These are phyloP conservation scores for Gymnocheta viridis DNA, from an alignment of 2,888 invertebrate species.

Conservation along the genomic window DNA sequence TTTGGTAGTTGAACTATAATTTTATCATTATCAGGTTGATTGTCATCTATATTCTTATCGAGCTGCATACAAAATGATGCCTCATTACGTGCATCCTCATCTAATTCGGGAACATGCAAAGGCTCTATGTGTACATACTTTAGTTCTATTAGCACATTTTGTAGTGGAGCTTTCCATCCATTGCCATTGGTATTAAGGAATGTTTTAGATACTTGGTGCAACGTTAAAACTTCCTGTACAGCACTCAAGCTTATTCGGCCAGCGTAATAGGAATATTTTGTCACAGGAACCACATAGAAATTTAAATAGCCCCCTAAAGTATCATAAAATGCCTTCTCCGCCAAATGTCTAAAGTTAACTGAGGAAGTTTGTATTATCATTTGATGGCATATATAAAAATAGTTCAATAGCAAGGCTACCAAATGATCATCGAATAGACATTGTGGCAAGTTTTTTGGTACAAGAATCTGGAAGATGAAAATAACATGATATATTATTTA, in stretches of 20 bases:
- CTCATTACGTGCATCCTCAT: constrained; percentile 35
- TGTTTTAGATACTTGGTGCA: constrained; percentile 76
- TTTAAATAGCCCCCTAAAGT: constrained; percentile 80
- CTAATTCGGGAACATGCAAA: constrained; percentile 63
- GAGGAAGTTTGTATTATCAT: constrained; percentile 74
- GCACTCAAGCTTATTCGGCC: constrained; percentile 76
- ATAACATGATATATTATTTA: background rate
- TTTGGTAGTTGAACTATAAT: constrained; percentile 79
- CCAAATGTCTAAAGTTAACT: constrained; percentile 69
- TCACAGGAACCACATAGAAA: constrained; percentile 77
- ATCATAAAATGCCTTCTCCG: constrained; percentile 79
- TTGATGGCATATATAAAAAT: constrained; percentile 78
- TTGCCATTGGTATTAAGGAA: constrained; percentile 81
- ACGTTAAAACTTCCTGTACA: constrained; percentile 73
- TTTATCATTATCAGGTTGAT: constrained; percentile 73
- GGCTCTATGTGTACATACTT: constrained; percentile 73
- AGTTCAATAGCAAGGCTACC: constrained; percentile 77
- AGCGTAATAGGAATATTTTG: constrained; percentile 80
- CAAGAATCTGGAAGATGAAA: constrained; percentile 72
- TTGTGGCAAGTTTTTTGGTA: constrained; percentile 77
- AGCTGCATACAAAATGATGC: constrained; percentile 76
- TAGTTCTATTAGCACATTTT: constrained; percentile 73
- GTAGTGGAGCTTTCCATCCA: constrained; percentile 77
- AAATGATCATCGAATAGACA: constrained; percentile 75
- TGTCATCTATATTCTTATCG: constrained; percentile 72